These are phyloP conservation scores for Cololabis saira DNA, from an alignment of 2,113 vertebrate species.

Conservation along the genomic window DNA sequence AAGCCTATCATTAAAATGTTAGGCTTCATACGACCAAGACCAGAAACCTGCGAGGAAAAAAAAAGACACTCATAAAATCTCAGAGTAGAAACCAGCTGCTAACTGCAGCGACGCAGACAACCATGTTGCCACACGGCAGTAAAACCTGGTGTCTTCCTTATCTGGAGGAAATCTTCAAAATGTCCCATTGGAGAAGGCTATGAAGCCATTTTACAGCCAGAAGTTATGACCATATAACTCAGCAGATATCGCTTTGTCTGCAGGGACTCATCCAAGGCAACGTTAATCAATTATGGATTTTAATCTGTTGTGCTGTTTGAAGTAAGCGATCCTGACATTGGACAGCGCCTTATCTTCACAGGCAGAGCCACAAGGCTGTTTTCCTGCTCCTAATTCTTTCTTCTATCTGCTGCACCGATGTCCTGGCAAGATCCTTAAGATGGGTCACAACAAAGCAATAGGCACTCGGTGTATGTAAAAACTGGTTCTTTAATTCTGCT, in stretches of 20 bases:
- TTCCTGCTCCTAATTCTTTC: constrained; percentile 53
- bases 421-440: constrained; percentile 16
- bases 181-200: background rate
- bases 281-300: constrained; percentile 76
- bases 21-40: constrained; percentile 94
- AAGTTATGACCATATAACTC: constrained; percentile 44
- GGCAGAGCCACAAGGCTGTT: constrained; percentile 49
- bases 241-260: constrained; percentile 39
- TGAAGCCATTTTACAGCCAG: constrained; percentile 42
- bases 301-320: constrained; percentile 65
- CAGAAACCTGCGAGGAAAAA: constrained; percentile 83
- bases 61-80: constrained; percentile 3
- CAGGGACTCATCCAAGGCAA: constrained; percentile 30
- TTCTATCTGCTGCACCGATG: constrained; percentile 12
- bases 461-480: constrained; percentile 46
- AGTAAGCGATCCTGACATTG: constrained; percentile 63
- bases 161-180: constrained; percentile 19
- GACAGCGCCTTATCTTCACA: constrained; percentile 68
- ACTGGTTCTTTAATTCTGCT: constrained; percentile 3
- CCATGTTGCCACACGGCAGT: background rate
- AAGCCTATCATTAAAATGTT: constrained; percentile 95
- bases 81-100: background rate
- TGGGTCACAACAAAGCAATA: constrained; percentile 43
- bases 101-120: constrained; percentile 10
- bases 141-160: constrained; percentile 31